These are phyloP conservation scores for Ophioderma brevispina DNA, from an alignment of 35 echinoderm and acorn worm species.

Conservation along the genomic window DNA sequence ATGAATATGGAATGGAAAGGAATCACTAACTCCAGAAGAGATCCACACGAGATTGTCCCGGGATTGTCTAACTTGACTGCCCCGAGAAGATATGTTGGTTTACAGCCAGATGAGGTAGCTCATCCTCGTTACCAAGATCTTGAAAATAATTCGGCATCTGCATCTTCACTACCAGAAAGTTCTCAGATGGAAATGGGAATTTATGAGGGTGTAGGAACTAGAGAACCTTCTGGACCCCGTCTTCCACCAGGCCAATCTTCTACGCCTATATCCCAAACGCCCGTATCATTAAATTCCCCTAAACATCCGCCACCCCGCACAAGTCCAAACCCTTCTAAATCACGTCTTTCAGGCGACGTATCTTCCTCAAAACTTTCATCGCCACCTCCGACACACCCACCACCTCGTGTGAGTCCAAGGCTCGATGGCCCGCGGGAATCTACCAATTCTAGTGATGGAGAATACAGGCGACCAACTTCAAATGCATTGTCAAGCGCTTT, in stretches of 20 bases:
- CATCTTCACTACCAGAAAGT: not conserved
- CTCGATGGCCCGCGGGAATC: too few species aligned
- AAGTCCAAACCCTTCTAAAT: not conserved
- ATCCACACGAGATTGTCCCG: not conserved
- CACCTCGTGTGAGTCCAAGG: too few species aligned
- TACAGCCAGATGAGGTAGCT: not conserved
- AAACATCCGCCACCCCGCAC: not conserved
- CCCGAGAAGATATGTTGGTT: not conserved
- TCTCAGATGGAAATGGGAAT: not conserved
- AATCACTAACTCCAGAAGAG: not conserved
- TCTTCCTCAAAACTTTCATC: not conserved
- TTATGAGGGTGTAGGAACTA: not conserved
- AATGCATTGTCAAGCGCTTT: not conserved
- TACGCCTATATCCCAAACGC: not conserved
- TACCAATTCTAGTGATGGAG: not conserved
- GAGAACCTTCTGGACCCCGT: too few species aligned
- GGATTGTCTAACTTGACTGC: not conserved
- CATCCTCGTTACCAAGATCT: not conserved
- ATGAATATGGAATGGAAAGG: constrained; percentile 3
- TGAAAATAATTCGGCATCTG: not conserved
- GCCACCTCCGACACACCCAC: not conserved
- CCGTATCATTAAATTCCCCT: not conserved
- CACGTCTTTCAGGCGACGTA: not conserved
- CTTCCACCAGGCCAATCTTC: not conserved
- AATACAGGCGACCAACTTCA: not conserved